These are phyloP conservation scores for Oreochromis tanganicae DNA, from an alignment of 2,113 vertebrate genomes.

Conservation along the genomic window DNA sequence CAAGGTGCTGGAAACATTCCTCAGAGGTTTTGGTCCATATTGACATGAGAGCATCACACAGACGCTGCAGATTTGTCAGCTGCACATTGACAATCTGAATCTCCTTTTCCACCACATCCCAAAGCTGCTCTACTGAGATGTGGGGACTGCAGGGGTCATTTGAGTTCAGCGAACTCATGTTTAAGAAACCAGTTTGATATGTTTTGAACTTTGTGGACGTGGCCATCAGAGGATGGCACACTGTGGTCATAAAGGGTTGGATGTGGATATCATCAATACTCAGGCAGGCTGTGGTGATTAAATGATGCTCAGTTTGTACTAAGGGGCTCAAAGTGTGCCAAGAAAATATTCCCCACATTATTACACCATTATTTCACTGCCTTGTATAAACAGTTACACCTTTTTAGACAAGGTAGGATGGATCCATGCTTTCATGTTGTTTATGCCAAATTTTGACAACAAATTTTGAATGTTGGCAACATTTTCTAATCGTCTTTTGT, in stretches of 20 bases:
- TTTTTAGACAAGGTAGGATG: background rate
- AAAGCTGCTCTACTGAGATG: background rate
- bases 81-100: background rate
- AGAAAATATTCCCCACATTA: background rate
- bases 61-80: background rate
- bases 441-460: too few species aligned
- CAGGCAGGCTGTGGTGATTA: background rate
- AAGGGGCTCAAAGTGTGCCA: background rate
- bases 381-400: background rate
- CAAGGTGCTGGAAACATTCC: accelerated
- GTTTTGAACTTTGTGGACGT: background rate
- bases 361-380: background rate
- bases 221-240: accelerated
- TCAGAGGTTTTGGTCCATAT: background rate
- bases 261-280: background rate
- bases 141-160: background rate
- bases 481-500: background rate
- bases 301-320: background rate
- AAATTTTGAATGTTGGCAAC: background rate
- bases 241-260: background rate
- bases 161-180: background rate
- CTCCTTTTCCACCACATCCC: background rate
- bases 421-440: background rate
- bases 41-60: background rate
- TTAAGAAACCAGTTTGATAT: background rate